These are phyloP conservation scores for Caerostris extrusa DNA, from an alignment of 1,140 invertebrate species.

Conservation along the genomic window DNA sequence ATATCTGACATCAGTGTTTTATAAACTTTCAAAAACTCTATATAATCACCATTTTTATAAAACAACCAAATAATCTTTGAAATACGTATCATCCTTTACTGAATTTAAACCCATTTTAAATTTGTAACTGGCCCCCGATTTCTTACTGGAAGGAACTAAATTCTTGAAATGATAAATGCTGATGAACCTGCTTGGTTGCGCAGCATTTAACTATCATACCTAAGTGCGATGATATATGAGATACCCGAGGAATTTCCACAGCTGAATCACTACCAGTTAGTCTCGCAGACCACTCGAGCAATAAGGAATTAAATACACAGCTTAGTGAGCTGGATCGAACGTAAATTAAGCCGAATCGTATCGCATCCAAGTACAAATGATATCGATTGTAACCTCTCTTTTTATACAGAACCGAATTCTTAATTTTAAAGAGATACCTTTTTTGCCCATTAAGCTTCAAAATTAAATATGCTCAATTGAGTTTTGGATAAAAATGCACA, in stretches of 20 bases:
- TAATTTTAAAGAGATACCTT: too few species aligned
- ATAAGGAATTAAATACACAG: conserved; percentile 52
- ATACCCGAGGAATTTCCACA: conserved; percentile 42
- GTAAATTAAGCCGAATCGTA: conserved; percentile 37
- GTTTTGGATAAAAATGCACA: too few species aligned
- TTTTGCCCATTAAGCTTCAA: too few species aligned
- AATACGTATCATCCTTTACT: too few species aligned
- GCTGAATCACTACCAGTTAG: conserved; percentile 38
- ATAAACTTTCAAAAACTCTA: too few species aligned
- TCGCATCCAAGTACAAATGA: conserved; percentile 13
- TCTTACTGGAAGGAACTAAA: not conserved
- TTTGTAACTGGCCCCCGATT: not conserved
- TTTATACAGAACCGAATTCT: not conserved
- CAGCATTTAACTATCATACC: conserved; percentile 64
- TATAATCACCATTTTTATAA: too few species aligned
- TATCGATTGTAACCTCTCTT: conserved; percentile 15
- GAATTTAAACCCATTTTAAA: not conserved
- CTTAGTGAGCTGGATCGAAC: conserved; percentile 56
- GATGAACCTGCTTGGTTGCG: conserved; percentile 46
- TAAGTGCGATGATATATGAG: conserved; percentile 54
- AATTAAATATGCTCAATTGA: too few species aligned
- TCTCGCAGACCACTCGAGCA: conserved; percentile 27
- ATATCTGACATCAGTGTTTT: too few species aligned
- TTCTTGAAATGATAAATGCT: conserved; percentile 65
- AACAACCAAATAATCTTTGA: too few species aligned